phyloP scores from a whole-genome alignment of 2,888 invertebrate genomes.

The Drosophila subquinaria region DNA sequence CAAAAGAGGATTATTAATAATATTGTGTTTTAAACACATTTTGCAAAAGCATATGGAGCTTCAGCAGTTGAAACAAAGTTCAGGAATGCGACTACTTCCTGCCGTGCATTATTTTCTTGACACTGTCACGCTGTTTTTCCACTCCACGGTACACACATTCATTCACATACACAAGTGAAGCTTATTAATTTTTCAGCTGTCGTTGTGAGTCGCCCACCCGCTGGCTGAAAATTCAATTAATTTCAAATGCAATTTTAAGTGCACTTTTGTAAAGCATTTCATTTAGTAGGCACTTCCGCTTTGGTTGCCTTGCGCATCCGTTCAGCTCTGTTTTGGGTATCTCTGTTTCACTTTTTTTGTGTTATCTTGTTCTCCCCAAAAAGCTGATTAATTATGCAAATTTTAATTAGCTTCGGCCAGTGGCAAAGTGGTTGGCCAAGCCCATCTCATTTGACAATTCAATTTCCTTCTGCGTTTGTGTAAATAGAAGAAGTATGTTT shows the following conservation, averaged over 20 bases:
- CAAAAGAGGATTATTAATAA: too few species aligned
- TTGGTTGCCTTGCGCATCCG: constrained; percentile 40
- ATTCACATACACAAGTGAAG: constrained; percentile 6
- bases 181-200: constrained; percentile 48
- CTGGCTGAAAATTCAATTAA: constrained; percentile 68
- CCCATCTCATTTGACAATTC: constrained; percentile 65
- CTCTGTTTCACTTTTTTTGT: constrained; percentile 8
- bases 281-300: constrained; percentile 70
- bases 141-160: not conserved
- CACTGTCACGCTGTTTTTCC: constrained; percentile 10
- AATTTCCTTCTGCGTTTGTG: constrained; percentile 57
- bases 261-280: constrained; percentile 62
- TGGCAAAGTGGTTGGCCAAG: constrained; percentile 13
- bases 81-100: constrained; percentile 11
- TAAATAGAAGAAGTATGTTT: constrained; percentile 40
- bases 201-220: constrained; percentile 24
- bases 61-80: not conserved
- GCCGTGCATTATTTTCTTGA: constrained; percentile 25
- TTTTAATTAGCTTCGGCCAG: constrained; percentile 69
- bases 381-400: constrained; percentile 77
- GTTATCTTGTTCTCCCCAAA: constrained; percentile 25
- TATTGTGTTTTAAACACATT: constrained; percentile 2
- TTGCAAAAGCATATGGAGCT: constrained; percentile 25
- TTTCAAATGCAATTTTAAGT: constrained; percentile 77
- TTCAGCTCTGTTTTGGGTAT: constrained; percentile 21